Evolutionary conservation across 1,140 invertebrate species (phyloP), one percentile per base, ranked within the genome.

Genomic region (Stenopsyche tienmushanensis): DNA sequence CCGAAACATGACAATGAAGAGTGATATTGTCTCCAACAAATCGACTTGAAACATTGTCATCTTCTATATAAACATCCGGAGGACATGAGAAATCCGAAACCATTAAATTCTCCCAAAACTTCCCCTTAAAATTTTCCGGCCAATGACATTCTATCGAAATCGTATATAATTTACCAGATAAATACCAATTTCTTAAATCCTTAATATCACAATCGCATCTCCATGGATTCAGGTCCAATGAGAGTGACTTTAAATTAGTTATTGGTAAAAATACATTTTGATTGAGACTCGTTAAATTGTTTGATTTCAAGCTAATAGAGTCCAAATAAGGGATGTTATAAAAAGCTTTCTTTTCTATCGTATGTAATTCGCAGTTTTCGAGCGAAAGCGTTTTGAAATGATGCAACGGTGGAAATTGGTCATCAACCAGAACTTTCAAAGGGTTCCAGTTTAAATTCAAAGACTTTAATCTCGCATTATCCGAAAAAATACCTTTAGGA

Each of bases 181-280:
- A 79, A 64, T 90, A 83, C 89, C 90, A 92, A 24, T 83, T 82
- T 10, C 89, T 82, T 64, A 93, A 89, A 8, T 83, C 84, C 57
- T 89, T 84, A 42, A 94, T 73, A 49, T 86, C 81, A 75, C 91
- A 94, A 73, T 93, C 90, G 73, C 91, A 94, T 42, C 79, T 83
- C 91, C 91, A 94, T 7, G 86, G 88, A 73, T 94, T 94, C 18
- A 86, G 86, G 65, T 90, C 86, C n/a, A 93, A 75, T 1, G 83
- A 82, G 0, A 93, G 73, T 0, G 88, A 87, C 73, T 91, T 90
- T 5, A 93, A 75, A 54, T 85, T 84, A 15, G 79, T 76, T 53
- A 91, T 80, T 54, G 84, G 84, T 70, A 83, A 77, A 71, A 91
- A 87, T n/a, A 88, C 80, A 23, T 82, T 79, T 45, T 84, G 83